A percentile compares a stretch with the other conserved stretches of the same genome.
These are phyloP conservation scores for Desmophyllum pertusum DNA, from an alignment of 92 coral and sea anemone genomes.

Conservation along the genomic window DNA sequence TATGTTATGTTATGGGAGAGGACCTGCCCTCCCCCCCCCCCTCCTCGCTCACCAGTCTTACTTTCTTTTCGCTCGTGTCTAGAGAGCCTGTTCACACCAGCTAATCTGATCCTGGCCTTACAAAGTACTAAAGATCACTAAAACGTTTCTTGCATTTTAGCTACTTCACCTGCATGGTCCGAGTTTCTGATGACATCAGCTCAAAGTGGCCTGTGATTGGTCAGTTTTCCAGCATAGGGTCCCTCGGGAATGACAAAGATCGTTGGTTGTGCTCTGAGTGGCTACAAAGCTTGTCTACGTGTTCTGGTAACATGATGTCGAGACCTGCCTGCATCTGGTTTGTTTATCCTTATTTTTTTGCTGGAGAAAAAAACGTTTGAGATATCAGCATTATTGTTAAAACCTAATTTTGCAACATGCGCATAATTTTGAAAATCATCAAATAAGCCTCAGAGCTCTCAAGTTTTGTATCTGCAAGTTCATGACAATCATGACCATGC, in stretches of 20 bases:
- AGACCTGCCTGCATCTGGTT: constrained; percentile 78
- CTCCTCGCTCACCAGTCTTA: too few species aligned
- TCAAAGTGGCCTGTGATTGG: constrained; percentile 98
- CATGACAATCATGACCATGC: too few species aligned
- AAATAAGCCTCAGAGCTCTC: too few species aligned
- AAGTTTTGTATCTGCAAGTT: too few species aligned
- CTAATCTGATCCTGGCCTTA: not conserved
- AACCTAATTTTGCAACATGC: too few species aligned
- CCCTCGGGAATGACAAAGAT: constrained; percentile 87
- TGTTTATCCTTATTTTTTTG: not conserved
- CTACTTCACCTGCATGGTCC: constrained; percentile 84
- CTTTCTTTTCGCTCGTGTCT: too few species aligned
- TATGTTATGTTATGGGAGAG: too few species aligned
- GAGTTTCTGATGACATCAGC: constrained; percentile 56
- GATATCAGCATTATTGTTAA: too few species aligned
- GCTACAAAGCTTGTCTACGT: constrained; percentile 85
- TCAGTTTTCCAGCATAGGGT: constrained; percentile 98
- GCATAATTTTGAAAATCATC: too few species aligned
- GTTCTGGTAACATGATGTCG: constrained; percentile 66
- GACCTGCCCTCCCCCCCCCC: too few species aligned
- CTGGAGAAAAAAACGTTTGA: too few species aligned
- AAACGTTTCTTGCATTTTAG: constrained; percentile 27
- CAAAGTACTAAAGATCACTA: not conserved
- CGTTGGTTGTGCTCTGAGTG: constrained; percentile 97
- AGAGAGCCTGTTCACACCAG: too few species aligned